phyloP scores from a whole-genome alignment of 2,113 vertebrate species.

The Epinephelus moara region DNA sequence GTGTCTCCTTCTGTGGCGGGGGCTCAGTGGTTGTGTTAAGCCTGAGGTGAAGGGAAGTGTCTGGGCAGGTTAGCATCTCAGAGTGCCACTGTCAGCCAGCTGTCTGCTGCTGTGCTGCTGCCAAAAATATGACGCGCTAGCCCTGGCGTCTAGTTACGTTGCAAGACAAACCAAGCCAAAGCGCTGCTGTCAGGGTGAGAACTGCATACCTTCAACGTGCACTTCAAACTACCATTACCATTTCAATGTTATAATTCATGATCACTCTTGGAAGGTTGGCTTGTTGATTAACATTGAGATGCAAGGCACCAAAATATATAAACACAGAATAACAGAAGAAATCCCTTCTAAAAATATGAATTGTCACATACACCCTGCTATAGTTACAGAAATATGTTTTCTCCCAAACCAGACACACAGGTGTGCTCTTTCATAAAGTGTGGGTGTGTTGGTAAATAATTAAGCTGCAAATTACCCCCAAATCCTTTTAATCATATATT shows the following conservation, averaged over 20 bases:
- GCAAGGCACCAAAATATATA: not conserved
- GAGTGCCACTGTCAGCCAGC: conserved; percentile 54
- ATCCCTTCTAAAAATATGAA: not conserved
- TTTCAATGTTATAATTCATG: not conserved
- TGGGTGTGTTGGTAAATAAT: conserved; percentile 12
- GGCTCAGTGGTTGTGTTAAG: conserved; percentile 20
- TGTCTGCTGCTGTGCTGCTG: conserved; percentile 54
- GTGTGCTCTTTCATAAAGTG: conserved; percentile 7
- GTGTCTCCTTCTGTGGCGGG: not conserved
- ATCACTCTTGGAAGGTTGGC: not conserved
- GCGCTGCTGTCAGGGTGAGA: conserved; percentile 2
- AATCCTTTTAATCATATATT: conserved; percentile 26
- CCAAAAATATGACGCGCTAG: conserved; percentile 52
- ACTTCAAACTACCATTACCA: not conserved
- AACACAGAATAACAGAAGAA: not conserved
- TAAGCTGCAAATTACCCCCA: conserved; percentile 13
- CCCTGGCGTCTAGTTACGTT: conserved; percentile 34
- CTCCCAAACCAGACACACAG: not conserved
- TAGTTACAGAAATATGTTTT: not conserved
- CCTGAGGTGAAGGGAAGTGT: conserved; percentile 52
- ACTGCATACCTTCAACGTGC: not conserved
- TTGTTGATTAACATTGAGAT: not conserved
- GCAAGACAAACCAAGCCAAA: conserved; percentile 26
- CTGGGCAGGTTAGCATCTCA: conserved; percentile 58
- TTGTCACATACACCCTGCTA: not conserved